Conservation (phyloP, 2,888 invertebrate species). For the Thalpophila matura region DNA sequence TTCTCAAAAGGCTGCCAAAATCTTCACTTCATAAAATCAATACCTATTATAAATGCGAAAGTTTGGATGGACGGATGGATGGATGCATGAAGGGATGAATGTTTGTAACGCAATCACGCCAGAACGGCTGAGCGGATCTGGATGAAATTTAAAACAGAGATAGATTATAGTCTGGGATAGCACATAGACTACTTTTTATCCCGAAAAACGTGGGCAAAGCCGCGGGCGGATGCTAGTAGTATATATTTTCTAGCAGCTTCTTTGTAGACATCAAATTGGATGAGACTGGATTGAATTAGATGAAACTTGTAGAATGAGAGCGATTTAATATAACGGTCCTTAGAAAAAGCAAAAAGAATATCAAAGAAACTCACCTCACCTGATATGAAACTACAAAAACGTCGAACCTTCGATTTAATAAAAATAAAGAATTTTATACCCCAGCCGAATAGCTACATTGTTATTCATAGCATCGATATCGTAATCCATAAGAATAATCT, state of each 20-base stretch:
- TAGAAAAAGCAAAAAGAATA: constrained; percentile 36
- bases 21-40: neutral
- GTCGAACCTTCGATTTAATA: constrained; percentile 47
- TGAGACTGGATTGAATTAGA: no score
- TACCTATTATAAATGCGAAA: no score
- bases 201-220: no score
- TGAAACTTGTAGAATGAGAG: neutral
- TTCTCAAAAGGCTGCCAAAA: neutral
- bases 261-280: constrained; percentile 14
- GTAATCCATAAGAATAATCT: constrained; percentile 57
- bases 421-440: constrained; percentile 44
- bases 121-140: no score
- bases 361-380: constrained; percentile 40
- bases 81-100: no score
- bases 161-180: no score
- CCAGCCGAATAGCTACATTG: constrained; percentile 33
- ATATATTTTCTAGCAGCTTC: no score
- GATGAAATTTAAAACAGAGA: no score
- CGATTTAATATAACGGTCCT: constrained; percentile 27
- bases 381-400: constrained; percentile 44
- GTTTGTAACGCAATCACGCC: no score
- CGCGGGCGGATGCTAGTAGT: no score
- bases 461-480: constrained; percentile 54
- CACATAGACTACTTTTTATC: no score
- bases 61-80: no score